Base-by-base conservation (phyloP, 2,888 invertebrate genomes). In the Heterodera filipjevi region DNA sequence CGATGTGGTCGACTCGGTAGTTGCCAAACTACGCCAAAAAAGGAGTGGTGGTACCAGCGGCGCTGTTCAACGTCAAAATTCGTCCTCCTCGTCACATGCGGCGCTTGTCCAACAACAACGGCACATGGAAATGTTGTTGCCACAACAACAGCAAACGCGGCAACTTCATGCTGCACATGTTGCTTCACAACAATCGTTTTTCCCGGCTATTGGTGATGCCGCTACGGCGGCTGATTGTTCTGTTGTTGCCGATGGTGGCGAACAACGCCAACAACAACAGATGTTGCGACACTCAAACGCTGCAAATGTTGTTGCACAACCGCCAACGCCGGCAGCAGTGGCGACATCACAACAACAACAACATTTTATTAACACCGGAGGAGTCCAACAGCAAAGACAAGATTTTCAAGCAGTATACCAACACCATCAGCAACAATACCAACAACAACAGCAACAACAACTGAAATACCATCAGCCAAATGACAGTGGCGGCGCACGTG, bases 1-100 rank as follows among this genome's bases (percentile, higher is more conserved):
- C 32, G 75, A 75, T 19, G 66, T 75, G 19, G 75, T 75, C 33
- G 75, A 75, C 33, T 75, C 75, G 8, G 75, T 75, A 44, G 75
- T 75, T 19, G 75, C 53, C 22, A 75, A 64, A 30, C 35, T 75
- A n/a, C 75, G 75, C 30, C 68, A 66, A 33, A 49, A 75, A 64
- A 75, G 49, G 8, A 10, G 1, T 39, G 12, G 39, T 12, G 12
- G 16, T 14, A 49, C 14, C 35, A 68, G 68, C 35, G 33, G 33
- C 68, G 19, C 5, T 27, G 27, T 10, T 2, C 59, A 59, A 59
- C 59, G 27, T 27, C 27, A 5, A 59, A 27, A 3, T 68, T 16
- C 35, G n/a, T 73, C 27, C n/a, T 2, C 46, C 27, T 33, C 73
- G n/a, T 32, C 73, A 49, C 8, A 49, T 19, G 19, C 64, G 53